A percentile compares a stretch with the other conserved stretches of the same genome.
Conservation (phyloP, 2,888 invertebrate species). For the Hypomecis atomaria region DNA sequence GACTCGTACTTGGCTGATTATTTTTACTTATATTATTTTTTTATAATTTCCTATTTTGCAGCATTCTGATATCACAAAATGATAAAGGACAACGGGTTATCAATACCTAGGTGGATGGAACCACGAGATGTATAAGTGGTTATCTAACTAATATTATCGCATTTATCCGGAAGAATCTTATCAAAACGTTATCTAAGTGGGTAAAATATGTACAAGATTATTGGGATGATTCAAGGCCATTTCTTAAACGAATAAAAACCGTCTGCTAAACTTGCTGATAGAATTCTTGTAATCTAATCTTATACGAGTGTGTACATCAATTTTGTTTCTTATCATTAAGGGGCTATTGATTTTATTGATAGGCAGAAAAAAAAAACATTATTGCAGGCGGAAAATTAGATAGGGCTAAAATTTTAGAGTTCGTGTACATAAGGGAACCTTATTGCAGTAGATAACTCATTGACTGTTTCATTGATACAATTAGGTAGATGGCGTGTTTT, state of each 20-base stretch:
- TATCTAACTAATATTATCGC: conserved; percentile 2
- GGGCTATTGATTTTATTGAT: neutral
- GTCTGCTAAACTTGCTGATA: conserved; percentile 21
- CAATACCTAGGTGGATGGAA: neutral
- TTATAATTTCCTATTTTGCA: too few species aligned
- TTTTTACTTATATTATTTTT: too few species aligned
- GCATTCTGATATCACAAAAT: too few species aligned
- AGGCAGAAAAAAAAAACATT: too few species aligned
- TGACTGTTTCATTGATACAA: too few species aligned
- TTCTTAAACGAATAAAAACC: conserved; percentile 14
- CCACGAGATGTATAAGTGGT: neutral
- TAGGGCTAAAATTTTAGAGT: too few species aligned
- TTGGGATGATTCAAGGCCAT: conserved; percentile 22
- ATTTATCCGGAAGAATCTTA: conserved; percentile 18
- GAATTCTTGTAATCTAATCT: conserved; percentile 17
- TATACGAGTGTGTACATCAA: conserved; percentile 12
- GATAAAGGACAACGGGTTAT: neutral
- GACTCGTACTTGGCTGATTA: too few species aligned
- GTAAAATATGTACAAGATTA: conserved; percentile 13
- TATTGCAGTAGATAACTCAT: too few species aligned
- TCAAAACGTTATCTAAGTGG: conserved; percentile 17
- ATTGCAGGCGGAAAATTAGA: neutral
- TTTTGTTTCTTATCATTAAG: conserved; percentile 12
- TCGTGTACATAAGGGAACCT: too few species aligned
- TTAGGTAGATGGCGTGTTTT: too few species aligned